These are phyloP conservation scores for Cygnus olor DNA, from an alignment of 2,797 vertebrate genomes.

Conservation along the genomic window DNA sequence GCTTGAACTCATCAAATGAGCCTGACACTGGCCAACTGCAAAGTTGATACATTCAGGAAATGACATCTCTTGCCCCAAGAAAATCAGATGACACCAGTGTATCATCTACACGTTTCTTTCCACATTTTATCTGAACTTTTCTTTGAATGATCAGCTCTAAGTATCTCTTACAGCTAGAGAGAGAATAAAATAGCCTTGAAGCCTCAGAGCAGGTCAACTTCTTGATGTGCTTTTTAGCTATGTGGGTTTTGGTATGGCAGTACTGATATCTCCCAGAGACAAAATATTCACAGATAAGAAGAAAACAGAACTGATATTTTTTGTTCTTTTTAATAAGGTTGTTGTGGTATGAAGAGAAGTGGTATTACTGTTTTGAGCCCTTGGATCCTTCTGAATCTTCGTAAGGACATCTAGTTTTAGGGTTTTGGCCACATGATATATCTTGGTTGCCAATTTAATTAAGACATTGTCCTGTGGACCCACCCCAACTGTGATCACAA, in stretches of 20 bases:
- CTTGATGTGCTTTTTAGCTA: neutral
- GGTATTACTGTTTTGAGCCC: neutral
- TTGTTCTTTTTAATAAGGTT: neutral
- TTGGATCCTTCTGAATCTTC: neutral
- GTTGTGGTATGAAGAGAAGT: neutral
- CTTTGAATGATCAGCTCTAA: neutral
- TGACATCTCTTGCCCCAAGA: slow-evolving; percentile 12
- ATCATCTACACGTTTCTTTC: neutral
- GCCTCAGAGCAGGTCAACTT: neutral
- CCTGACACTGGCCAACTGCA: slow-evolving; percentile 29
- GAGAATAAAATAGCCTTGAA: neutral
- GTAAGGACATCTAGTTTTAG: neutral
- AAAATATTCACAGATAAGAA: slow-evolving; percentile 22
- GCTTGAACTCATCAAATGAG: slow-evolving; percentile 70
- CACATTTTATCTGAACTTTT: slow-evolving; percentile 1
- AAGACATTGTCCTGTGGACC: neutral
- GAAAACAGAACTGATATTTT: neutral
- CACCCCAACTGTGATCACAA: slow-evolving; percentile 9
- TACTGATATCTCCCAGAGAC: slow-evolving; percentile 9
- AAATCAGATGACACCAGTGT: neutral
- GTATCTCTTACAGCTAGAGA: neutral
- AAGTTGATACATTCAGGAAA: slow-evolving; percentile 36
- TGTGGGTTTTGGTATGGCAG: neutral
- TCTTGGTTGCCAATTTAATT: neutral
- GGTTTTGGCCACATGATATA: neutral